phyloP scores from a whole-genome alignment of 2,888 invertebrate genomes.

The Tribolium freemani region DNA sequence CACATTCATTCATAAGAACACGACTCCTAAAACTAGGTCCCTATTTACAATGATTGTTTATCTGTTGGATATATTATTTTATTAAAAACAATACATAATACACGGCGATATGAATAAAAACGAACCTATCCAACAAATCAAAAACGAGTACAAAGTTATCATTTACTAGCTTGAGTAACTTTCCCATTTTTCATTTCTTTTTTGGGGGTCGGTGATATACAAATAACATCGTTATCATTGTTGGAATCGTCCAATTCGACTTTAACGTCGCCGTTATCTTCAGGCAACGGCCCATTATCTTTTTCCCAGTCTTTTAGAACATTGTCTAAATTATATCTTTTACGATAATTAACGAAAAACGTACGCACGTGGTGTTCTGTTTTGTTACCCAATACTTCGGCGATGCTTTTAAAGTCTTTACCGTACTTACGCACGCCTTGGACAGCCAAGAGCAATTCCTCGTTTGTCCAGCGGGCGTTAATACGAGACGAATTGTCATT shows the following conservation, averaged over 20 bases:
- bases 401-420: constrained; percentile 93
- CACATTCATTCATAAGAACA: constrained; percentile 33
- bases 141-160: constrained; percentile 51
- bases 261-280: constrained; percentile 55
- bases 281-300: constrained; percentile 74
- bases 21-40: constrained; percentile 21
- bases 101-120: constrained; percentile 7
- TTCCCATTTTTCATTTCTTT: constrained; percentile 62
- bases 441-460: constrained; percentile 91
- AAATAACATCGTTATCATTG: constrained; percentile 65
- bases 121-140: constrained; percentile 14
- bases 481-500: constrained; percentile 72
- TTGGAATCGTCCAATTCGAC: constrained; percentile 57
- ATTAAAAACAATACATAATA: constrained; percentile 17
- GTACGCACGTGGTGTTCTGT: constrained; percentile 92
- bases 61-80: constrained; percentile 20
- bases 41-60: constrained; percentile 43
- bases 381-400: constrained; percentile 95
- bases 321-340: constrained; percentile 87
- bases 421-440: constrained; percentile 89
- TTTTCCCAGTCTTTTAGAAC: constrained; percentile 89
- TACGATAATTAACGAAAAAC: constrained; percentile 92
- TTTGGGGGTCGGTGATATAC: constrained; percentile 68
- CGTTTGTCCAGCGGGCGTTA: constrained; percentile 90
- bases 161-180: constrained; percentile 58